A percentile compares a stretch with the other conserved stretches of the same genome.
Evolutionary conservation across 1,140 invertebrate species (phyloP).

Genomic region (Pseudomyrmex cubaensis): DNA sequence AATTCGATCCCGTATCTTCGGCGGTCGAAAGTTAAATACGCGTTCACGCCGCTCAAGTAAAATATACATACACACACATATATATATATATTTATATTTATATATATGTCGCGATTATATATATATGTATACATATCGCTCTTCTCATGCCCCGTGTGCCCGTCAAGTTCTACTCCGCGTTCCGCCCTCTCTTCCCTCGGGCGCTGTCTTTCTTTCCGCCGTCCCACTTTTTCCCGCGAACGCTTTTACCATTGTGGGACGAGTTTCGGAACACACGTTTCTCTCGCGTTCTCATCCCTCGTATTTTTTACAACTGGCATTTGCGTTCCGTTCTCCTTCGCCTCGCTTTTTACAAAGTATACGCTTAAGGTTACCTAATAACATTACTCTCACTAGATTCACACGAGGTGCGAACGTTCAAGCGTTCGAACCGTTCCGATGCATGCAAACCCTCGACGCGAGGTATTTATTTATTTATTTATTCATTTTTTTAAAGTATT

Average conservation of each 20-base stretch:
- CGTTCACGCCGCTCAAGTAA: slow-evolving; percentile 32
- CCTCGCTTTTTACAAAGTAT: slow-evolving; percentile 69
- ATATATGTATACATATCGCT: slow-evolving; percentile 44
- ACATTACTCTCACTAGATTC: slow-evolving; percentile 83
- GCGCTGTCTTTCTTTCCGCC: slow-evolving; percentile 9
- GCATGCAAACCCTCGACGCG: slow-evolving; percentile 26
- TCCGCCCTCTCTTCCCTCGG: slow-evolving; percentile 26
- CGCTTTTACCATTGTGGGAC: slow-evolving; percentile 44
- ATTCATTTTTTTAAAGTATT: not conserved
- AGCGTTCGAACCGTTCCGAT: slow-evolving; percentile 3
- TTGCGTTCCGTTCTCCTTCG: slow-evolving; percentile 68
- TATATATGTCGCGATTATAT: slow-evolving; percentile 33
- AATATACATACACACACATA: slow-evolving; percentile 36
- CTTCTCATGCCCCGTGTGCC: not conserved
- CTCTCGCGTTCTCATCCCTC: slow-evolving; percentile 45
- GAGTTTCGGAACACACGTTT: slow-evolving; percentile 57
- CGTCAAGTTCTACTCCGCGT: slow-evolving; percentile 4
- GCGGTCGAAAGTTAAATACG: slow-evolving; percentile 35
- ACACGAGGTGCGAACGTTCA: slow-evolving; percentile 56
- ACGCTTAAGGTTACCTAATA: slow-evolving; percentile 82
- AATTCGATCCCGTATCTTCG: slow-evolving; percentile 10
- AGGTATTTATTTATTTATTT: slow-evolving; percentile 37
- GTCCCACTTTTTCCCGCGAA: not conserved
- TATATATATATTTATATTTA: not conserved
- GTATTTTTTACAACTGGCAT: slow-evolving; percentile 84